These are phyloP conservation scores for Chionoecetes opilio DNA, from an alignment of 1,140 invertebrate genomes.

Conservation along the genomic window DNA sequence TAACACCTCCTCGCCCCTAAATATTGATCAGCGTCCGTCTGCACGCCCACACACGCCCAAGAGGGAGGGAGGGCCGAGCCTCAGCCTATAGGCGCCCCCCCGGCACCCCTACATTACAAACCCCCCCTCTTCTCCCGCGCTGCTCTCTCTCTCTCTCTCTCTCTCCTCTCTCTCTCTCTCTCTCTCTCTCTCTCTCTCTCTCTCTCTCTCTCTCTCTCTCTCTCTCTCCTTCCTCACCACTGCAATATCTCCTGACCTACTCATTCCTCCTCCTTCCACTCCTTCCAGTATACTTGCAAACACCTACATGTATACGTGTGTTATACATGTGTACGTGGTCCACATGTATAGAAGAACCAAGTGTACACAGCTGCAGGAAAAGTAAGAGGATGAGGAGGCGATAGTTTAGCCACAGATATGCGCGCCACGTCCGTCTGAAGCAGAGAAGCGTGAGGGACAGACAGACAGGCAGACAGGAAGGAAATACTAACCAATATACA, in stretches of 20 bases:
- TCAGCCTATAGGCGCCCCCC: neutral
- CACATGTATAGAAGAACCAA: neutral
- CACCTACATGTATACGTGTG: conserved; percentile 29
- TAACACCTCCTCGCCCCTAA: conserved; percentile 59
- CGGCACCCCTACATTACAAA: neutral
- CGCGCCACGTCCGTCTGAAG: conserved; percentile 4
- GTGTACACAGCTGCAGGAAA: conserved; percentile 5
- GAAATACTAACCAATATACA: conserved; percentile 40
- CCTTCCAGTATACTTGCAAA: neutral
- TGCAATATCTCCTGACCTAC: neutral
- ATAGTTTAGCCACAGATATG: conserved; percentile 7
- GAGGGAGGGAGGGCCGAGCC: neutral
- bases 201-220: conserved; percentile 32
- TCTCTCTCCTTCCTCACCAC: neutral
- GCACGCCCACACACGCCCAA: conserved; percentile 48
- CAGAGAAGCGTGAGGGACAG: conserved; percentile 5
- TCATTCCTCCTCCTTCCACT: neutral
- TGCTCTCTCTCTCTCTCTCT: neutral
- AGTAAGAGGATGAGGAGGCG: neutral
- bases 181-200: conserved; percentile 6
- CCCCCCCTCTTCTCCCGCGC: neutral
- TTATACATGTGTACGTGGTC: conserved; percentile 14
- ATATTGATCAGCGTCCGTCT: conserved; percentile 64
- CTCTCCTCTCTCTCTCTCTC: conserved; percentile 38
- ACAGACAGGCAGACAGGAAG: neutral